Evolutionary conservation across 2,888 invertebrate species (phyloP).

Genomic region (Cantharis flavilabris): DNA sequence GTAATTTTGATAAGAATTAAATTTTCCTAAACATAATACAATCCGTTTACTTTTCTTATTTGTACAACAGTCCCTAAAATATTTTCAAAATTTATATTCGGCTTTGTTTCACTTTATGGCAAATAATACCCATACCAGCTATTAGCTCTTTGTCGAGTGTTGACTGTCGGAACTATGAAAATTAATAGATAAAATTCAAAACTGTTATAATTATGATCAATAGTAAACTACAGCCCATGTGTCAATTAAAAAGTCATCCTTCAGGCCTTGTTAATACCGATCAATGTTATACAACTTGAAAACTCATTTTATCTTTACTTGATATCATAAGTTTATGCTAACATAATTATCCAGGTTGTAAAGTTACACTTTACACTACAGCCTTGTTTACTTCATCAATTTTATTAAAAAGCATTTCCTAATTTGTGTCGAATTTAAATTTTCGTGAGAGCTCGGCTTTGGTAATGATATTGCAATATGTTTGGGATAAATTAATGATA

Average conservation of each 20-base stretch:
- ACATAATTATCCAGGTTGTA: not conserved
- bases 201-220: not conserved
- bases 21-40: not conserved
- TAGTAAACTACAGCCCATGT: not conserved
- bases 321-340: not conserved
- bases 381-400: not conserved
- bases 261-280: not conserved
- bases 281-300: not conserved
- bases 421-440: not conserved
- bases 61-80: not conserved
- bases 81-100: not conserved
- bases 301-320: not conserved
- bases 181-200: not conserved
- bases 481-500: not conserved
- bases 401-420: not conserved
- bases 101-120: too few relatives aligned
- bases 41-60: not conserved
- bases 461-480: not conserved
- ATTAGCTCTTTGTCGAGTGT: too few relatives aligned
- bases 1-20: not conserved
- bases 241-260: not conserved
- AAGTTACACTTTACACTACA: not conserved
- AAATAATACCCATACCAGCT: too few relatives aligned
- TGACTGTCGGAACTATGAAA: not conserved
- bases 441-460: not conserved